Base-by-base conservation (phyloP, 2,113 vertebrate species). In the Emydocephalus ijimae region DNA sequence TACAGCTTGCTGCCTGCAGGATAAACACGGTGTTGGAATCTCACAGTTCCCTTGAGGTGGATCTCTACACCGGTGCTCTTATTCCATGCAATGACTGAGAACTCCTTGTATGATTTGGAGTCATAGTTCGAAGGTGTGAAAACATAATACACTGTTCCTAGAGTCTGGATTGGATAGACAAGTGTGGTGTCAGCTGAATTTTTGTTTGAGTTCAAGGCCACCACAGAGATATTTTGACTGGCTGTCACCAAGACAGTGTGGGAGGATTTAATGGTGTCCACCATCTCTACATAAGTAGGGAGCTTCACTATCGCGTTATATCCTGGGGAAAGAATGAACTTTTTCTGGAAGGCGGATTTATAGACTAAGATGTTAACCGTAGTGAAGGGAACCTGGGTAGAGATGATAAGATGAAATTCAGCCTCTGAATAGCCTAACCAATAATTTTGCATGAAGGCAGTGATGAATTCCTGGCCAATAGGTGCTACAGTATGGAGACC, bases 391-490 rank as follows among this genome's bases (percentile, higher is more conserved):
- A 97, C 91, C 90, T 97, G 92, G 61, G 97, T 95, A 14, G 96
- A 96, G 93, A 98, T 95, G 12, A 96, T 91, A 18, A 98, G 93
- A 56, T 92, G 85, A 91, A 97, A 95, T 0, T 45, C 29, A 86
- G 96, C 85, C 0, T 0, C 26, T 4, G 26, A 57, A 14, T 95
- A 94, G 48, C 54, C 0, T 0, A 52, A 0, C 11, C 23, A 3
- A 69, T 97, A 97, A 93, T 98, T 98, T 95, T 98, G 95, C 96
- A 98, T 95, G 94, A 98, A 98, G 6, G 96, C 94, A 0, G 96
- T 95, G 81, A 97, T 96, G 96, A 98, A 98, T 89, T 98, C 97
- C 39, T 39, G 95, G 61, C 98, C 98, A 24, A 92, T 90, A 14
- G 94, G 92, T 43, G 91, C 92, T 90, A 93, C 89, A 2, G 56